phyloP scores from a whole-genome alignment of 2,797 vertebrate species.

The Sternarchorhynchus goeldii region DNA sequence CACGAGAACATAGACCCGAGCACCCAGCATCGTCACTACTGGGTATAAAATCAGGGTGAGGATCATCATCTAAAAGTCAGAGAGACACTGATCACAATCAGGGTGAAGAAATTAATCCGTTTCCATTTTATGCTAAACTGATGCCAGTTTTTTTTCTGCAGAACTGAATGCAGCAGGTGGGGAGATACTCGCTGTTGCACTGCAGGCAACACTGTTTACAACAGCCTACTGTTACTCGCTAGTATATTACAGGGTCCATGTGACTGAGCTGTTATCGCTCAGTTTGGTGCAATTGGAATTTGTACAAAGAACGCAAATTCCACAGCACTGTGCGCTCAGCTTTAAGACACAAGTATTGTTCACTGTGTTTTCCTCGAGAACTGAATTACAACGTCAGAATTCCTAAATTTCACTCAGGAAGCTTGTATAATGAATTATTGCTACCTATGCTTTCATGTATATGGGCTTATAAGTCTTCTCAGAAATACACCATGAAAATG shows the following conservation, averaged over 20 bases:
- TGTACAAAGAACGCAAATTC: not conserved
- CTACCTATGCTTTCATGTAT: too few species aligned
- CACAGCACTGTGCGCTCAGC: not conserved
- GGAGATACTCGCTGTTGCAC: not conserved
- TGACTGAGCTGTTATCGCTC: not conserved
- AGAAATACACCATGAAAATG: too few species aligned
- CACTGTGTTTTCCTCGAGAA: not conserved
- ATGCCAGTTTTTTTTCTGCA: not conserved
- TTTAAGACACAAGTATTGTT: not conserved
- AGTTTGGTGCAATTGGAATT: not conserved
- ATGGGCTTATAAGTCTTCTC: too few species aligned
- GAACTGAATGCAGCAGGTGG: not conserved
- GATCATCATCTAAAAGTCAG: slow-evolving; percentile 66
- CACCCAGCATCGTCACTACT: slow-evolving; percentile 68
- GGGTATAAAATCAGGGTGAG: slow-evolving; percentile 74
- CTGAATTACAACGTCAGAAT: too few species aligned
- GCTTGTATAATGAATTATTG: too few species aligned
- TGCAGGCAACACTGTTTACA: not conserved
- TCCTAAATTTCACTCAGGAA: too few species aligned
- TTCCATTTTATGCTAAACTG: not conserved
- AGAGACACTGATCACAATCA: not conserved
- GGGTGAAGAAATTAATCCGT: not conserved
- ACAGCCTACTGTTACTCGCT: not conserved
- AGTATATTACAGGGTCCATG: not conserved
- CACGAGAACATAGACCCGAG: slow-evolving; percentile 72